Percentiles rank a stretch among this genome's conserved stretches.
These are phyloP conservation scores for Tineola bisselliella DNA, from an alignment of 2,888 invertebrate genomes.

Conservation along the genomic window DNA sequence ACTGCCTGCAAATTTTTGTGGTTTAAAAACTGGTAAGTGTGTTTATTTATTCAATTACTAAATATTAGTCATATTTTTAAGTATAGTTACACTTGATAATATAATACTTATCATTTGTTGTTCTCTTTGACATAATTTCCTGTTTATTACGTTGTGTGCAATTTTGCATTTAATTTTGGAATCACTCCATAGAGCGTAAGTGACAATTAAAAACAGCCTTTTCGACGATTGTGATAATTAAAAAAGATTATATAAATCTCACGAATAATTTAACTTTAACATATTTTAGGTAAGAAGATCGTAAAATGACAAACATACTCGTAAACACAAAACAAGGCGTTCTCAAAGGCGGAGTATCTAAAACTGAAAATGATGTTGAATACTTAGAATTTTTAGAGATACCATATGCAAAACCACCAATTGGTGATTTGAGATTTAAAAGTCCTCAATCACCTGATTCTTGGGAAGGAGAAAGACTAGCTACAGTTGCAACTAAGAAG, in stretches of 20 bases:
- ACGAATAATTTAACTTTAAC: no score
- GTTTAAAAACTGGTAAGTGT: no score
- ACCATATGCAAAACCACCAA: constrained; percentile 32
- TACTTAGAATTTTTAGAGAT: constrained; percentile 55
- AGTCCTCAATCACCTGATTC: constrained; percentile 40
- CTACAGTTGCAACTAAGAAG: constrained; percentile 38
- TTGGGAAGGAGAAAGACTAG: constrained; percentile 56
- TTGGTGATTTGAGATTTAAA: constrained; percentile 39
- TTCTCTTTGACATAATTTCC: no score
- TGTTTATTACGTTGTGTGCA: no score
- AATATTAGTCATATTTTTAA: no score
- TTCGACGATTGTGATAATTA: not conserved
- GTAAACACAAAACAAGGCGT: constrained; percentile 39
- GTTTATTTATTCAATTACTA: no score
- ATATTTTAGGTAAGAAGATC: no score
- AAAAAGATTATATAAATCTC: not conserved
- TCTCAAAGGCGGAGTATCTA: constrained; percentile 36
- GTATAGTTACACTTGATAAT: no score
- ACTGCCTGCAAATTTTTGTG: no score
- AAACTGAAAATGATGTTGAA: constrained; percentile 37
- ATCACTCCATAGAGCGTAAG: no score
- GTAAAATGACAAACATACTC: constrained; percentile 15
- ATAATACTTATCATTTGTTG: no score
- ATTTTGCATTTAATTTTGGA: no score
- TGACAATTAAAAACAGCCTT: not conserved